Base-by-base conservation (phyloP, 2,888 invertebrate species). In the Platycheirus albimanus region DNA sequence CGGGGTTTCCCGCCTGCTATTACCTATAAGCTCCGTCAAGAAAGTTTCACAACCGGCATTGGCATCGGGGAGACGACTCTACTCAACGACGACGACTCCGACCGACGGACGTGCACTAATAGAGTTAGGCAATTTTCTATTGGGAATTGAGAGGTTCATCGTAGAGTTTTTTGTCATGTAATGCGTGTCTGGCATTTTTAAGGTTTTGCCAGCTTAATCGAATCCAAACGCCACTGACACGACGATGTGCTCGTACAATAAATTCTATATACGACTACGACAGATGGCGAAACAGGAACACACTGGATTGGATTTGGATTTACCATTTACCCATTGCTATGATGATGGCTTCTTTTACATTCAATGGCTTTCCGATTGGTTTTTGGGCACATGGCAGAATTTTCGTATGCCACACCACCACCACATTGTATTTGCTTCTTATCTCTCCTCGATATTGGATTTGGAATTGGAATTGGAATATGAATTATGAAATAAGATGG, bases 131-230 rank as follows among this genome's bases (percentile, higher is more conserved):
- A 81, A 77, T 81, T 67, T 81, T 61, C 81, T 77, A 72, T 72
- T 61, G 81, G 81, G 81, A 81, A 81, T 71, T 81, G 81, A 61
- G 63, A 54, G 51, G 20, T 51, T 78, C 61, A 30, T 58, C 47
- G 58, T 64, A 45, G 51, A 76, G 52, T 43, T 64, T 52, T 71
- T 56, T 81, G 81, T 77, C 81, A 63, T 81, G 81, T 54, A 81
- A 58, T 77, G 81, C 77, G 81, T 81, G 81, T 81, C 81, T 81
- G 67, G 81, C 81, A 81, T 77, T 81, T 81, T 77, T 81, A 81
- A 76, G 81, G 81, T 61, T 81, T 81, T 81, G 77, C 61, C 20
- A 81, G 61, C 81, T 81, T 81, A 81, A 77, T 71, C 76, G 76
- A 81, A 75, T 70, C 51, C 43, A 63, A 75, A 8, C 20, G 5